Base-by-base conservation (phyloP, 1,140 invertebrate species). In the Neodiprion pinetum region DNA sequence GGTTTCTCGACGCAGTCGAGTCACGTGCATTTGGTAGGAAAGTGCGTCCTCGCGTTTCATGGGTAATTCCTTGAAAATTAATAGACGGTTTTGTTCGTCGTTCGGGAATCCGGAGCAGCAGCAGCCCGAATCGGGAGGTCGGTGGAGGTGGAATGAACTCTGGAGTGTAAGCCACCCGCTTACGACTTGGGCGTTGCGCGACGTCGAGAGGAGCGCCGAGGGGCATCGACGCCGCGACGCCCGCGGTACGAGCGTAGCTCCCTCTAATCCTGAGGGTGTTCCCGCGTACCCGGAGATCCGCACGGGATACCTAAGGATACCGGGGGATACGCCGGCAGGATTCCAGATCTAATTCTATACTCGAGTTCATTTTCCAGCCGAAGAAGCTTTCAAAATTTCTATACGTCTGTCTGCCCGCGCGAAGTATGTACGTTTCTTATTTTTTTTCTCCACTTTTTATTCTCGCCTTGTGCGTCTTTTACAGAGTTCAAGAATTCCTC, bases 81-180 rank as follows among this genome's bases (percentile, higher is more conserved):
- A 61, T 61, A 61, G 53, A 61, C 53, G 11, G 11, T 17, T 61
- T 61, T 61, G 53, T 61, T 17, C 11, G 53, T 17, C n/a, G 28
- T 40, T 40, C 28, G 28, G 28, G 28, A 61, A 61, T 3, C 53
- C 53, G 28, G 28, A 5, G 28, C 28, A 40, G 28, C 28, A 40
- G 28, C 28, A 40, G 28, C 28, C 28, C 1, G 28, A 5, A 40
- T 40, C 28, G 28, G 28, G 53, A 61, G 11, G 3, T 17, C n/a
- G 53, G 53, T 61, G n/a, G n/a, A 9, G 53, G 53, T 61, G 53
- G 53, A 61, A 61, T 17, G 53, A 61, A 61, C 53, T 61, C 53
- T 61, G 53, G 53, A 61, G 53, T 61, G n/a, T 61, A 61, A 61
- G 53, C 53, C 53, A 17, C 53, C n/a, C 53, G 53, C 53, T 61